phyloP scores from a whole-genome alignment of 1,140 invertebrate species.

The Episyrphus balteatus region DNA sequence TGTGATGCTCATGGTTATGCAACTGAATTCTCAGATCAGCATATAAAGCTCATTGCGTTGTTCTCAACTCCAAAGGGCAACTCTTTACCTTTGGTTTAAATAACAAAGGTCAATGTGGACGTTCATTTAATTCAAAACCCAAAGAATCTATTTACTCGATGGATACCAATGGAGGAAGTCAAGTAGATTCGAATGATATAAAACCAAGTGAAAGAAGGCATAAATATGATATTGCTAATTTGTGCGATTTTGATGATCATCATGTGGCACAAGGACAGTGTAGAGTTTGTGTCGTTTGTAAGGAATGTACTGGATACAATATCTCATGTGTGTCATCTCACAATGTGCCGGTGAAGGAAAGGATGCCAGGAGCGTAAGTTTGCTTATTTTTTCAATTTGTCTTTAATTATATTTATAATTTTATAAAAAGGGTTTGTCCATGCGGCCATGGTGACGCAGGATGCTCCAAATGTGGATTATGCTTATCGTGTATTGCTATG shows the following conservation, averaged over 20 bases:
- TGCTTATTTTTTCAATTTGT: background rate
- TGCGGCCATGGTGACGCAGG: constrained; percentile 93
- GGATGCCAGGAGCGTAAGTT: constrained; percentile 79
- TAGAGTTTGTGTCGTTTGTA: constrained; percentile 65
- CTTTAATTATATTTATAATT: background rate
- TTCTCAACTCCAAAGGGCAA: constrained; percentile 76
- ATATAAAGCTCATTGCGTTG: constrained; percentile 89
- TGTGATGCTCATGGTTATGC: constrained; percentile 64
- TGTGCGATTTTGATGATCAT: constrained; percentile 36
- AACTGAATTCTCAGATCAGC: constrained; percentile 64
- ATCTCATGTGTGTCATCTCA: constrained; percentile 70
- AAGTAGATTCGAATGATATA: background rate
- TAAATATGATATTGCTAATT: constrained; percentile 28
- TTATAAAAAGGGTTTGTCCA: constrained; percentile 81
- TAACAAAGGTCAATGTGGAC: constrained; percentile 94
- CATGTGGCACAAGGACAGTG: constrained; percentile 33
- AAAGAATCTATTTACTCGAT: constrained; percentile 45
- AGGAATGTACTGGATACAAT: constrained; percentile 90
- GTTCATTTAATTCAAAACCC: constrained; percentile 59
- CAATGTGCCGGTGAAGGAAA: constrained; percentile 48
- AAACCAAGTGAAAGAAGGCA: constrained; percentile 1
- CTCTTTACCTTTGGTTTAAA: constrained; percentile 95
- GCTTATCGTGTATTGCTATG: constrained; percentile 59
- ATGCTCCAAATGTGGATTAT: constrained; percentile 84
- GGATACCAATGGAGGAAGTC: constrained; percentile 6